Evolutionary conservation across 2,888 invertebrate genomes (phyloP), one percentile per base, ranked within the genome.

Genomic region (Aphodius sticticus): DNA sequence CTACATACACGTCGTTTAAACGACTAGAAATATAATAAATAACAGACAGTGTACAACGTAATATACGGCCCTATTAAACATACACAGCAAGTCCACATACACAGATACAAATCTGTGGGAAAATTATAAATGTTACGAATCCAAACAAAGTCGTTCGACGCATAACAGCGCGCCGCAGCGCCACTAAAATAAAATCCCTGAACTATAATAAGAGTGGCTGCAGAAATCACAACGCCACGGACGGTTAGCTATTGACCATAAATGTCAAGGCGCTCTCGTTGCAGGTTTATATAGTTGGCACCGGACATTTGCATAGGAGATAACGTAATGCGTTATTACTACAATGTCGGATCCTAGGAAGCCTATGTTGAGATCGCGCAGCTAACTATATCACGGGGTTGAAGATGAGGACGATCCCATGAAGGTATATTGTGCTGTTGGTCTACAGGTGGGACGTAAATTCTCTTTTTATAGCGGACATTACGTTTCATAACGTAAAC

Each of bases 271-370:
- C 12, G 53, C 72, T 71, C 69, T 69, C 69, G 72, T 77, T 72
- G 77, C 74, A 69, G 79, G 76, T 53, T 53, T 53, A 53, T 53
- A 53, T 53, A 53, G 53, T 38, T 69, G 74, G 72, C 69, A 71
- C 14, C 37, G 78, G 69, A 79, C 74, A 79, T 79, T 79, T 79
- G 77, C 79, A 79, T 79, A 76, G 70, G 76, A 76, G 79, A 79
- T 79, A 79, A 79, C 76, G 79, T 79, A 79, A 79, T 79, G 77
- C 79, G 77, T 76, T 77, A 79, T 79, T 79, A 79, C 77, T 79
- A 79, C 79, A 74, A 79, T 79, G 77, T 79, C 74, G 74, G 74
- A n/a, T n/a, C 26, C 35, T 74, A 74, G 35, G 74, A 37, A 53
- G 53, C 53, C 53, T 53, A 26, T 15, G 36, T n/a, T 12, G 26